Base-by-base conservation (phyloP, 2,888 invertebrate genomes). In the Noctua janthe region DNA sequence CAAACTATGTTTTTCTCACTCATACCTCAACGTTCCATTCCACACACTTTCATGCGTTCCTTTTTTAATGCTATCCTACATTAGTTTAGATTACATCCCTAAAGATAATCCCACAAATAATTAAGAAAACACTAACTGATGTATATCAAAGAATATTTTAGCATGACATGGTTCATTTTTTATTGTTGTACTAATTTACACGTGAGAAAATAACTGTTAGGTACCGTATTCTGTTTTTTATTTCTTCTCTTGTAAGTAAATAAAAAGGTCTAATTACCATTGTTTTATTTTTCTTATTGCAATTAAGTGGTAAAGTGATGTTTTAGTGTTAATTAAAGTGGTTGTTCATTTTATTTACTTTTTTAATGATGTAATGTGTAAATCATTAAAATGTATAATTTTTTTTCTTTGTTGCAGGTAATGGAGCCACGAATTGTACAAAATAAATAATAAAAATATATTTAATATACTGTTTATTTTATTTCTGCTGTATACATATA, bases 331-430 rank as follows among this genome's bases (percentile, higher is more conserved):
- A 49, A 78, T 82, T 78, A 82, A 69, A 70, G 13, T 51, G 35
- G 39, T 76, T 59, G n/a, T 20, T 43, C 6, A 76, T 74, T 76
- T 73, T 49, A 62, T 35, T 79, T 15, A 10, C 35, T 17, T 77
- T 80, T 76, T 47, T 56, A n/a, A 56, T 20, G 2, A 66, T 59
- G n/a, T 47, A n/a, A 47, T n/a, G 29, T 76, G 43, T 4, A 17
- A 64, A 11, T 49, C 15, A 70, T 70, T 62, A 29, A 43, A 62
- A 78, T 67, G 35, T 67, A 29, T 29, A 66, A 83, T 69, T 54
- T 1, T 0, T 72, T 35, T 77, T 80, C 20, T 84, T 80, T 85
- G 67, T 85, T 85, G 4, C 85, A 85, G 88, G 80, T 87, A 73
- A 62, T 49, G n/a, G n/a, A 29, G 6, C 6, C 62, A 56, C 15